Percentiles rank a stretch among this genome's conserved stretches.
These are phyloP conservation scores for Sycophila texana DNA, from an alignment of 2,888 invertebrate genomes.

Conservation along the genomic window DNA sequence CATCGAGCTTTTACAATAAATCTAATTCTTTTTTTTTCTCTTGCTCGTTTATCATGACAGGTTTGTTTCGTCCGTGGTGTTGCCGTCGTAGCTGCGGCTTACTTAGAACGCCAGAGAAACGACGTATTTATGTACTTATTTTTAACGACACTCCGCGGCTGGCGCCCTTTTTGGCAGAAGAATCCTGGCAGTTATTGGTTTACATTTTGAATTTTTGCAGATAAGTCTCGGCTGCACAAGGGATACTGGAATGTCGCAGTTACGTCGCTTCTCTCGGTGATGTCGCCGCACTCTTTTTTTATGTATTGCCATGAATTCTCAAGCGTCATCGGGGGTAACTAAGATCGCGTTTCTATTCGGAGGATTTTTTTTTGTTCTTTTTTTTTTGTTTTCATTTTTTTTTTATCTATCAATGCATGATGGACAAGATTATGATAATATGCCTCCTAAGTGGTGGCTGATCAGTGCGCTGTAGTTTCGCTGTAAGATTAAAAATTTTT, in stretches of 20 bases:
- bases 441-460: slow-evolving; percentile 72
- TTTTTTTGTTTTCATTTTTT: slow-evolving; percentile 38
- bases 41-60: slow-evolving; percentile 13
- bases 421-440: slow-evolving; percentile 71
- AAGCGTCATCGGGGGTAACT: slow-evolving; percentile 51
- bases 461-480: slow-evolving; percentile 75
- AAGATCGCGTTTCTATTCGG: slow-evolving; percentile 59
- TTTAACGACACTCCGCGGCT: background rate
- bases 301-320: slow-evolving; percentile 48
- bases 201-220: background rate
- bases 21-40: slow-evolving; percentile 1
- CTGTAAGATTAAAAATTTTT: slow-evolving; percentile 71
- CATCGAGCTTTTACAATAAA: slow-evolving; percentile 1
- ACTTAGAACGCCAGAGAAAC: background rate
- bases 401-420: slow-evolving; percentile 67
- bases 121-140: background rate
- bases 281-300: background rate
- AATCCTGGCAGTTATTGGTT: slow-evolving; percentile 29
- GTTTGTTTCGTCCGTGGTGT: background rate
- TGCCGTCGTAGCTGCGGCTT: background rate
- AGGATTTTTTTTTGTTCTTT: slow-evolving; percentile 12
- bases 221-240: background rate
- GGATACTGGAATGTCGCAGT: slow-evolving; percentile 4
- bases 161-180: slow-evolving; percentile 23
- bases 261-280: slow-evolving; percentile 35